Conservation (phyloP, 2,888 invertebrate species). For the Stenichneumon culpator region DNA sequence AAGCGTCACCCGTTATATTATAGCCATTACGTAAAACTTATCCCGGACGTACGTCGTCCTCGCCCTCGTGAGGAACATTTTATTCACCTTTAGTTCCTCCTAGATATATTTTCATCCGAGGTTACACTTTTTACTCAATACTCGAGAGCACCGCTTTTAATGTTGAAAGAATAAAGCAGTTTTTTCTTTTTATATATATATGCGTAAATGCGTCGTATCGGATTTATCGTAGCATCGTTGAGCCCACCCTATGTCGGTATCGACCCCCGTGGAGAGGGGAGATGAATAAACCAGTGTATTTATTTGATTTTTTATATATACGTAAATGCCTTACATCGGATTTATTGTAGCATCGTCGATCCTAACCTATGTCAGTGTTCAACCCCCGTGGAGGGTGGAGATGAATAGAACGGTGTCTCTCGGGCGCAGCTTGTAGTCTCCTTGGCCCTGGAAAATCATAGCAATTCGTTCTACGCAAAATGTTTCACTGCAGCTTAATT, state of each 20-base stretch:
- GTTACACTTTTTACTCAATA: conserved; percentile 20
- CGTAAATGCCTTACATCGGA: conserved; percentile 24
- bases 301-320: neutral
- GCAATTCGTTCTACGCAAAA: conserved; percentile 9
- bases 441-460: conserved; percentile 87
- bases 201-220: conserved; percentile 15
- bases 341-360: conserved; percentile 7
- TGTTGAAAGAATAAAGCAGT: neutral
- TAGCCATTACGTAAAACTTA: conserved; percentile 80
- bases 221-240: conserved; percentile 2
- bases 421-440: conserved; percentile 89
- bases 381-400: conserved; percentile 94
- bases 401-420: conserved; percentile 93
- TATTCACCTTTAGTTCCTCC: conserved; percentile 68
- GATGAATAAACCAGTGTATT: conserved; percentile 88
- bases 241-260: neutral
- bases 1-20: conserved; percentile 79
- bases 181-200: neutral
- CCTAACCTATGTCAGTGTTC: conserved; percentile 73
- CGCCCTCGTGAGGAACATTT: conserved; percentile 75
- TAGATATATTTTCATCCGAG: neutral
- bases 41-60: conserved; percentile 74
- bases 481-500: neutral
- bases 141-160: conserved; percentile 3
- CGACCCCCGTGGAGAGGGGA: conserved; percentile 94